Evolutionary conservation across 2,113 vertebrate genomes (phyloP).

Genomic region (Grantiella picta): DNA sequence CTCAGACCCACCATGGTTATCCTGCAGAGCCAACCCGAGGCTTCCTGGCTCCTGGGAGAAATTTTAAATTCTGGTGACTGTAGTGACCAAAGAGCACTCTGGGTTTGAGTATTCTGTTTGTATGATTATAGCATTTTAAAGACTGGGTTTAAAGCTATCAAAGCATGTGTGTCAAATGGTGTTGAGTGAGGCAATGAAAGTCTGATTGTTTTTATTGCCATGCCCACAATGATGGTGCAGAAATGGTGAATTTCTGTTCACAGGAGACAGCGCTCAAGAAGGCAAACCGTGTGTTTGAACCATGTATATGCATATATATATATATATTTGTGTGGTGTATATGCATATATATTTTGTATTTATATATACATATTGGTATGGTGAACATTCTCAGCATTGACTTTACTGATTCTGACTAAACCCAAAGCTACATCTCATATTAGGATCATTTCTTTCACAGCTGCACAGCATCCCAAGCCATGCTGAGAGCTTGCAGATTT

Average conservation of each 20-base stretch:
- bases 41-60: neutral
- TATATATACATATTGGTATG: neutral
- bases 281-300: neutral
- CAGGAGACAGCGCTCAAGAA: neutral
- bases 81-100: neutral
- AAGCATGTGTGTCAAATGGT: neutral
- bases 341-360: no score
- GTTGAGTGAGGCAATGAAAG: neutral
- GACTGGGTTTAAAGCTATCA: neutral
- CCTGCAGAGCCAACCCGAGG: neutral
- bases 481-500: neutral
- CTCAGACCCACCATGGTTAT: neutral
- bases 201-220: neutral
- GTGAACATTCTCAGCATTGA: neutral
- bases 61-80: neutral
- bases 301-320: no score
- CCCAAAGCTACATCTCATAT: neutral
- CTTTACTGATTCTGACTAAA: neutral
- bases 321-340: neutral
- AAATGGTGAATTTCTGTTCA: neutral
- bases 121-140: neutral
- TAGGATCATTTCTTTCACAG: neutral
- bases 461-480: neutral
- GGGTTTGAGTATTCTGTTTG: neutral
- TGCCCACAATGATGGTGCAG: no score